Base-by-base conservation (phyloP, 2,113 vertebrate genomes). In the Carollia perspicillata region DNA sequence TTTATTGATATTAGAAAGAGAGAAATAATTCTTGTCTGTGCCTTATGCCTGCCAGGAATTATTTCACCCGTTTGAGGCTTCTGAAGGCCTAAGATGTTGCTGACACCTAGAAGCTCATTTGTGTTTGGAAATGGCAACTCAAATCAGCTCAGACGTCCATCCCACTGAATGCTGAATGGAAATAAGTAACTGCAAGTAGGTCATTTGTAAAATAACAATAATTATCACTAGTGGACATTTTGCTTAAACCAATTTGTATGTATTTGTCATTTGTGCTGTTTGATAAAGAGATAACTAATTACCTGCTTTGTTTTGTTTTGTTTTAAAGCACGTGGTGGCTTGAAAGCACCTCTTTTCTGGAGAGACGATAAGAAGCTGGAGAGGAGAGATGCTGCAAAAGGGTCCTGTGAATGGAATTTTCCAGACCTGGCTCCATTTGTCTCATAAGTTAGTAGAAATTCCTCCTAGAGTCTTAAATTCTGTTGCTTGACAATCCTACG, bases 381-480 rank as follows among this genome's bases (percentile, higher is more conserved):
- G 33, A 89, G 74, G 58, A 20, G 37, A 28, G 75, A 23, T 1
- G 2, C 16, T 12, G 12, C 4, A 35, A 47, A 44, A 40, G 44
- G 16, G 0, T 12, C 33, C 0, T 5, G 11, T 9, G 16, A 5
- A 37, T 11, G n/a, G 68, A 68, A 20, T 20, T 60, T 84, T 81
- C 60, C 40, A 66, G 83, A 22, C 4, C 1, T 0, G 0, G 18
- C 13, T 37, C 9, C 20, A 3, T 12, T 44, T 1, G 7, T 78
- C 60, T 84, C 22, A 4, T 71, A 13, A 13, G 8, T 55, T 33
- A 23, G 18, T 8, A 22, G 33, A 87, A 37, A 88, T 8, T 37
- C 90, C n/a, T 44, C n/a, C 28, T 3, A 2, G 18, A 85, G 35
- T 12, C 18, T 77, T 35, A 10, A 2, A 65, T 65, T 77, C 66